Evolutionary conservation across 2,888 invertebrate species (phyloP).

Genomic region (Leptopilina myrica): DNA sequence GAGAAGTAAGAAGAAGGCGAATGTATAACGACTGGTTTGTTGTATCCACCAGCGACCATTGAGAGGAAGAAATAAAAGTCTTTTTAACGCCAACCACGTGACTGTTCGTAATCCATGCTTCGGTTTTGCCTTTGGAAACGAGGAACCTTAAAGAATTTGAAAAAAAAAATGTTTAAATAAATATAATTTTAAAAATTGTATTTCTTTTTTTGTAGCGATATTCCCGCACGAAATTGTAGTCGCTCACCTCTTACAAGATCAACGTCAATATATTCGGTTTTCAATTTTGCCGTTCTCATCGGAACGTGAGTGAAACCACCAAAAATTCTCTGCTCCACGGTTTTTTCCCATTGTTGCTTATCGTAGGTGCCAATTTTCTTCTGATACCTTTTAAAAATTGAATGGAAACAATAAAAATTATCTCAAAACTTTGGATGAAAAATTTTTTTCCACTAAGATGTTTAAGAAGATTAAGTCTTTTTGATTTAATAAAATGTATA

Average conservation of each 20-base stretch:
- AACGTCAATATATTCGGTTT: slow-evolving; percentile 96
- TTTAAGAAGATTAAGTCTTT: no score
- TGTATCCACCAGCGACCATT: slow-evolving; percentile 93
- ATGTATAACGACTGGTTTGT: slow-evolving; percentile 89
- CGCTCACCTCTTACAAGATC: slow-evolving; percentile 88
- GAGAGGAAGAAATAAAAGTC: slow-evolving; percentile 90
- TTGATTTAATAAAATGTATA: no score
- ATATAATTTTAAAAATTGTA: no score
- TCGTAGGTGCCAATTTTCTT: slow-evolving; percentile 98
- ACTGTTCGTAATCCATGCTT: slow-evolving; percentile 93
- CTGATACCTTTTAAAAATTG: slow-evolving; percentile 86
- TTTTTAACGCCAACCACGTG: slow-evolving; percentile 87
- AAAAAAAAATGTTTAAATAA: not conserved
- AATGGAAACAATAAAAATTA: not conserved
- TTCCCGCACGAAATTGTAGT: no score
- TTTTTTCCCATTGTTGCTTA: slow-evolving; percentile 98
- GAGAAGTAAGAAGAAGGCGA: slow-evolving; percentile 85
- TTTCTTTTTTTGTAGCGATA: no score
- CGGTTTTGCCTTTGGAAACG: slow-evolving; percentile 96
- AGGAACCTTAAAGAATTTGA: slow-evolving; percentile 83
- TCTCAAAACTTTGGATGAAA: no score
- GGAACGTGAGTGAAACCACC: slow-evolving; percentile 90
- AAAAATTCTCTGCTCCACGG: slow-evolving; percentile 93
- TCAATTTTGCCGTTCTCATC: slow-evolving; percentile 87
- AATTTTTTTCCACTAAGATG: no score